These are phyloP conservation scores for Ceyx cyanopectus DNA, from an alignment of 2,113 vertebrate genomes.

Conservation along the genomic window DNA sequence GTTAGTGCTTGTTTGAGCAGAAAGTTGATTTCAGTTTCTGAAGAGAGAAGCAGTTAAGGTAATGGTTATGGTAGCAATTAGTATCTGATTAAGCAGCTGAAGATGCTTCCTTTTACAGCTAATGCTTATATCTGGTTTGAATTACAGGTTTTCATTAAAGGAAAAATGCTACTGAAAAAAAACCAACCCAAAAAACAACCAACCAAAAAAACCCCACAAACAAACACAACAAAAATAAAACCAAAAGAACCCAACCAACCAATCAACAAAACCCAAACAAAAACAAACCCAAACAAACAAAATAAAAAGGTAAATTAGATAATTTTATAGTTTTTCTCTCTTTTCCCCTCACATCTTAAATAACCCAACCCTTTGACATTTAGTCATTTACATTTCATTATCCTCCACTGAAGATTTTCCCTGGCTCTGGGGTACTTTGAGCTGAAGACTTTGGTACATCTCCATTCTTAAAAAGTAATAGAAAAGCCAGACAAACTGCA, in stretches of 20 bases:
- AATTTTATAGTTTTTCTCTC: not conserved
- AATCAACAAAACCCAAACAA: too few relatives aligned
- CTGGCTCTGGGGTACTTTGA: not conserved
- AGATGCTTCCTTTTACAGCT: constrained; percentile 26
- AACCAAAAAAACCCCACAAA: too few relatives aligned
- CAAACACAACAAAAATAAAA: too few relatives aligned
- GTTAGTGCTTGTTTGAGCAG: constrained; percentile 94
- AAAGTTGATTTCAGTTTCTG: constrained; percentile 96
- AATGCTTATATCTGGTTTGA: not conserved
- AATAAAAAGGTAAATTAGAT: not conserved
- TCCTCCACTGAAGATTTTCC: not conserved
- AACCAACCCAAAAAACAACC: too few relatives aligned
- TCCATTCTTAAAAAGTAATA: not conserved
- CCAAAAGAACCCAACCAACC: too few relatives aligned
- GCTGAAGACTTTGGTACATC: not conserved
- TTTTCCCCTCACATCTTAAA: not conserved
- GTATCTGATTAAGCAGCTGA: constrained; percentile 6
- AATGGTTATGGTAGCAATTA: constrained; percentile 50
- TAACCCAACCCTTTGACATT: not conserved
- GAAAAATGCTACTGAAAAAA: not conserved
- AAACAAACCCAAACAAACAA: too few relatives aligned
- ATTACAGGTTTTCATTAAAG: not conserved
- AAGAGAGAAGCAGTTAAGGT: constrained; percentile 42
- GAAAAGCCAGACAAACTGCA: not conserved
- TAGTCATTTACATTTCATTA: not conserved